Base-by-base conservation (phyloP, 2,888 invertebrate species). In the Apotomis capreana region DNA sequence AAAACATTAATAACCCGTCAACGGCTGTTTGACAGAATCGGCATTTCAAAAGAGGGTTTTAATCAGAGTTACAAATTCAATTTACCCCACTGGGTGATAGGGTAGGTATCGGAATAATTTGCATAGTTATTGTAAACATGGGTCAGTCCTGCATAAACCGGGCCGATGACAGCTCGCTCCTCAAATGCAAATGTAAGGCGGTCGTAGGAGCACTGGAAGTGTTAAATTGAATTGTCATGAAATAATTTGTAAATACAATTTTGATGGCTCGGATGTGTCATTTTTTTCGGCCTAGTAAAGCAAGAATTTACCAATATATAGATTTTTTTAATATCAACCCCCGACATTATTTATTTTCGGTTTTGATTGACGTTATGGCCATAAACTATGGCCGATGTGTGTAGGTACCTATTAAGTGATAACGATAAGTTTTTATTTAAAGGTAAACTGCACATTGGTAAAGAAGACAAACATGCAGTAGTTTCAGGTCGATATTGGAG, bases 41-140 rank as follows among this genome's bases (percentile, higher is more conserved):
- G 85, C 84, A 85, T 87, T 85, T 86, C 85, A 87, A 89, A 88
- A 84, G 86, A 86, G 87, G 83, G 83, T 79, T 87, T 90, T 91
- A 91, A 92, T 90, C 87, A 88, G 88, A 89, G 90, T 88, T 89
- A 91, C 91, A 90, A 92, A 92, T 92, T 92, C 87, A 92, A 92
- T 92, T 91, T 90, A 83, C 86, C 80, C 83, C 79, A 82, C 81
- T 80, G 83, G 82, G 83, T 83, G 87, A 90, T 89, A 87, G 88
- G 89, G 85, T 83, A 83, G 86, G 84, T 89, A 91, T 90, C 87
- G 87, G 88, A 87, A 88, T 88, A 88, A 92, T 92, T 92, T 92
- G 92, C 92, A 92, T 93, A 91, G 90, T 91, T 92, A 92, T 92
- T 91, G 90, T 92, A 91, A 91, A 90, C 92, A 90, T 85, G 89